phyloP scores from a whole-genome alignment of 2,888 invertebrate species.

The Empis livida region DNA sequence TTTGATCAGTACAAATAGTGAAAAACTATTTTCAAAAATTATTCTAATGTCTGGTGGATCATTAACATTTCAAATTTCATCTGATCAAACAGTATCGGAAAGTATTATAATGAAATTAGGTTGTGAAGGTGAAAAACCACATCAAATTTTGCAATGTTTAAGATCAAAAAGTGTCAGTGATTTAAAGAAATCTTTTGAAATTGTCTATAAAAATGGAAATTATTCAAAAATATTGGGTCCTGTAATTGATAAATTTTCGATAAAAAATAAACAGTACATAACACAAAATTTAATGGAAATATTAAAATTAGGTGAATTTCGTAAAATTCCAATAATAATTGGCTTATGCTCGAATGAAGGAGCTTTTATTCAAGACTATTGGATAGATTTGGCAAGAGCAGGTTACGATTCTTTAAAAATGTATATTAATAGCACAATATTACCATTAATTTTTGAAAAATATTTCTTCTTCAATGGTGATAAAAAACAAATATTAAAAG shows the following conservation, averaged over 20 bases:
- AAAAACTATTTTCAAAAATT: conserved; percentile 50
- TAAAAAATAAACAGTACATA: conserved; percentile 21
- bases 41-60: conserved; percentile 50
- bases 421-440: conserved; percentile 43
- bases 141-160: conserved; percentile 48
- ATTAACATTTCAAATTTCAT: conserved; percentile 15
- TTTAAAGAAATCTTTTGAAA: conserved; percentile 44
- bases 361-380: conserved; percentile 45
- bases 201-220: conserved; percentile 45
- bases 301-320: conserved; percentile 39
- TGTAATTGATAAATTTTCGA: conserved; percentile 38
- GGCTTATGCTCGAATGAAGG: conserved; percentile 57
- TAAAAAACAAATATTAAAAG: conserved; percentile 19
- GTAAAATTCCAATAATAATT: conserved; percentile 49
- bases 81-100: conserved; percentile 34
- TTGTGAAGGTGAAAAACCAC: conserved; percentile 35
- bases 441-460: conserved; percentile 44
- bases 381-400: conserved; percentile 45
- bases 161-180: conserved; percentile 45
- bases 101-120: conserved; percentile 39
- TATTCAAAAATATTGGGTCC: conserved; percentile 48
- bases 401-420: conserved; percentile 41
- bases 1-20: conserved; percentile 43
- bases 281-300: conserved; percentile 35
- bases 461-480: conserved; percentile 26